Base-by-base conservation (phyloP, 2,888 invertebrate species). In the Tortricodes alternella region DNA sequence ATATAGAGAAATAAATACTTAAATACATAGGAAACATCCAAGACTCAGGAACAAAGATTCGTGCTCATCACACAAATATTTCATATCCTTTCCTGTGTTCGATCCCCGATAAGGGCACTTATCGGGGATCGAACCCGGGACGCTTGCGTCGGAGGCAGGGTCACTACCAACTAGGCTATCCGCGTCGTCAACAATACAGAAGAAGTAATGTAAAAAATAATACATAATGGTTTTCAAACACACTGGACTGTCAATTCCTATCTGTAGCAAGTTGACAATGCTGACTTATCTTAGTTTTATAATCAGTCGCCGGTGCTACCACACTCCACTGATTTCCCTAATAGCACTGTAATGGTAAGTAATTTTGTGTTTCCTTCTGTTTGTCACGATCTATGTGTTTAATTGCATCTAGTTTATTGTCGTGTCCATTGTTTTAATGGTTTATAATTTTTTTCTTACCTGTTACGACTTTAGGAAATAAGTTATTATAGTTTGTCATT, bases 351-450 rank as follows among this genome's bases (percentile, higher is more conserved):
- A 56, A 56, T 56, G 43, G 56, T 56, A 50, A 50, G 56, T 56
- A 56, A 56, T 56, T 50, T 56, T 37, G 44, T 29, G 50, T 56
- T 56, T 56, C 56, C 56, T 38, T 37, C 21, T 44, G 56, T 44
- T 49, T 50, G 56, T 56, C 56, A 56, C 56, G 56, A 56, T 56
- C 49, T 52, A 46, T 46, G 52, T 24, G 35, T 43, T 50, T 53
- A 46, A 56, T 56, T 56, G 50, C 56, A 50, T 56, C 56, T 56
- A 50, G 49, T 56, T 56, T 56, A 50, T 44, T 44, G 37, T 56
- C 29, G 39, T 44, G 35, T 23, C 56, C 29, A 50, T 44, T 56
- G 50, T 56, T 49, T 18, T 43, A 43, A 51, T 34, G 41, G 23
- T 34, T 37, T 53, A 48, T 55, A 43, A 43, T 43, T 18, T 37